phyloP scores from a whole-genome alignment of 2,888 invertebrate genomes.

The Nematopogon swammerdamellus region DNA sequence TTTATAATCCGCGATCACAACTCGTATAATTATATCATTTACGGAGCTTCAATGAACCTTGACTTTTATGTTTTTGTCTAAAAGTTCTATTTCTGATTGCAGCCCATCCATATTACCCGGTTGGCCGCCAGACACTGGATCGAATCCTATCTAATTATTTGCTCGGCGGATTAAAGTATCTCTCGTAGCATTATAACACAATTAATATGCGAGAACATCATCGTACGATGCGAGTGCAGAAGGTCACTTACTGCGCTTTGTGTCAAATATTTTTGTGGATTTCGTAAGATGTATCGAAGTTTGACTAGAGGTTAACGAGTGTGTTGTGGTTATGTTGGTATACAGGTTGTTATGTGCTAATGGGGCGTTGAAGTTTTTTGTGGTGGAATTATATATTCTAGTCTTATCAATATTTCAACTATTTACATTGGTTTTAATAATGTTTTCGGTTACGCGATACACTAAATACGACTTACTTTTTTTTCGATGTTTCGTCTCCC shows the following conservation, averaged over 20 bases:
- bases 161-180: too few species aligned
- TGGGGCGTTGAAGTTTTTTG: too few species aligned
- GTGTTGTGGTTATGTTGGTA: too few species aligned
- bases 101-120: neutral
- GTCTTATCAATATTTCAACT: too few species aligned
- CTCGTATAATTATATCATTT: neutral
- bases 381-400: too few species aligned
- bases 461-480: too few species aligned
- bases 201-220: neutral
- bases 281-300: neutral
- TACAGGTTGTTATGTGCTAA: too few species aligned
- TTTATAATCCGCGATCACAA: neutral
- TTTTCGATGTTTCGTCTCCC: too few species aligned
- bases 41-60: neutral
- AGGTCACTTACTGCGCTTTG: neutral
- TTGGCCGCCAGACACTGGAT: too few species aligned
- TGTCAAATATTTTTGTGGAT: neutral
- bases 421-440: too few species aligned
- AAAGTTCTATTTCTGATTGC: neutral
- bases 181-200: too few species aligned
- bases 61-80: neutral
- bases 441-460: too few species aligned
- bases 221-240: neutral
- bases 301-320: neutral
- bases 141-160: neutral